phyloP scores from a whole-genome alignment of 1,140 invertebrate genomes.

The Harpegnathos saltator region DNA sequence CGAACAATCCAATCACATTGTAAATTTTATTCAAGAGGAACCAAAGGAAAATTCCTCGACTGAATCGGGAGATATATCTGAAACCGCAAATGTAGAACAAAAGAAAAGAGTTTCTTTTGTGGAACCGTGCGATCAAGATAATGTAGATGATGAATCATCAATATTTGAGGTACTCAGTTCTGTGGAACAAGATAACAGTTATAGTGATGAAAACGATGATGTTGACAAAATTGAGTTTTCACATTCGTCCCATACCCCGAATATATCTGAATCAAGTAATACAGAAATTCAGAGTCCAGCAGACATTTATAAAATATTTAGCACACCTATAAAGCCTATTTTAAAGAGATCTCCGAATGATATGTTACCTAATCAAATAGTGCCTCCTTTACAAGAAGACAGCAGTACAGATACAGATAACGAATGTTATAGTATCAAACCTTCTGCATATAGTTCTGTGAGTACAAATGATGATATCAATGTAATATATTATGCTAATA shows the following conservation, averaged over 20 bases:
- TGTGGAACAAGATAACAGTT: not conserved
- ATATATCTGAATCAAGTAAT: slow-evolving; percentile 14
- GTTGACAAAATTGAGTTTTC: slow-evolving; percentile 76
- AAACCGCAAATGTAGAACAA: not conserved
- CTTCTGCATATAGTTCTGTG: slow-evolving; percentile 58
- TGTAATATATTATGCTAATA: not conserved
- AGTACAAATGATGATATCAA: slow-evolving; percentile 39
- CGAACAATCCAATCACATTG: slow-evolving; percentile 26
- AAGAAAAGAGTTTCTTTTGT: slow-evolving; percentile 73
- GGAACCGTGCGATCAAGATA: slow-evolving; percentile 12
- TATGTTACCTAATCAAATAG: slow-evolving; percentile 43
- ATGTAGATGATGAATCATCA: slow-evolving; percentile 15
- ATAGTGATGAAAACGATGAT: slow-evolving; percentile 57
- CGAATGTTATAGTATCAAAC: slow-evolving; percentile 1
- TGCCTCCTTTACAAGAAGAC: slow-evolving; percentile 20
- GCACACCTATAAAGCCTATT: slow-evolving; percentile 77
- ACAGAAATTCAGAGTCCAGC: slow-evolving; percentile 72
- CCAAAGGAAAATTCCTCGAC: not conserved
- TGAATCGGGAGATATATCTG: not conserved
- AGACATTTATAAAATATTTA: slow-evolving; percentile 78
- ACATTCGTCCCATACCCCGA: slow-evolving; percentile 68
- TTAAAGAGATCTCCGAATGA: slow-evolving; percentile 76
- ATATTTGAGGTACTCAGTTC: slow-evolving; percentile 14
- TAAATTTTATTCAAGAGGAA: not conserved
- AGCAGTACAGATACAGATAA: slow-evolving; percentile 66